Percentiles rank a stretch among this genome's conserved stretches.
Evolutionary conservation across 2,888 invertebrate species (phyloP).

Genomic region (Drosophila mimetica): DNA sequence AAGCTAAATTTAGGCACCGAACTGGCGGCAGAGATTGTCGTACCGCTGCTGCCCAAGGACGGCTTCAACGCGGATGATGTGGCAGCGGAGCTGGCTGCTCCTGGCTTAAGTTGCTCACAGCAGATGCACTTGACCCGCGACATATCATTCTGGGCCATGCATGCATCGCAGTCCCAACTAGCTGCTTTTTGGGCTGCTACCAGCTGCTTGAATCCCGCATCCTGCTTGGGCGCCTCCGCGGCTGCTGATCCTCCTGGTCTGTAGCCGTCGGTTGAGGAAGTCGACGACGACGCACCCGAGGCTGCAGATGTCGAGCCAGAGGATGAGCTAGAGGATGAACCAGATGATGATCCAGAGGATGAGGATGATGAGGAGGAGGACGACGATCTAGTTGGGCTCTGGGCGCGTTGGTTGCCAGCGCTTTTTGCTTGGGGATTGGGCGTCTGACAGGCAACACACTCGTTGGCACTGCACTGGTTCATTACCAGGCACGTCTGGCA

Average conservation of each 20-base stretch:
- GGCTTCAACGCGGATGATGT: neutral
- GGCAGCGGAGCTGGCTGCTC: slow-evolving; percentile 22
- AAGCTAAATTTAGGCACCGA: slow-evolving; percentile 80
- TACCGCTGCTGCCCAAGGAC: neutral
- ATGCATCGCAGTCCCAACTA: slow-evolving; percentile 88
- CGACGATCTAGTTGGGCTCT: neutral
- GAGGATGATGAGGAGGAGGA: slow-evolving; percentile 1
- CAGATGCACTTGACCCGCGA: slow-evolving; percentile 86
- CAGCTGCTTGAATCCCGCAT: slow-evolving; percentile 82
- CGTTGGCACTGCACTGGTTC: slow-evolving; percentile 84
- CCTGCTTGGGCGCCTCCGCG: slow-evolving; percentile 39
- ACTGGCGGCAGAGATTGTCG: neutral
- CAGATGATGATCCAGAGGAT: neutral
- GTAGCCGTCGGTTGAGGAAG: slow-evolving; percentile 30
- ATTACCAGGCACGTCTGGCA: slow-evolving; percentile 86
- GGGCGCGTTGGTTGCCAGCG: slow-evolving; percentile 5
- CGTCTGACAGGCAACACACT: slow-evolving; percentile 86
- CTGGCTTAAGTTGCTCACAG: slow-evolving; percentile 86
- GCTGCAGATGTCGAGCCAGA: neutral
- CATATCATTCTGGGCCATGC: slow-evolving; percentile 86
- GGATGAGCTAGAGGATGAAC: neutral
- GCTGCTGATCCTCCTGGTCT: neutral
- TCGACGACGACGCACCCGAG: neutral
- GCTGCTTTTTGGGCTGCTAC: slow-evolving; percentile 78
- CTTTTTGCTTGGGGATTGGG: slow-evolving; percentile 81